A percentile compares a stretch with the other conserved stretches of the same genome.
These are phyloP conservation scores for Eupithecia tripunctaria DNA, from an alignment of 2,888 invertebrate genomes.

Conservation along the genomic window DNA sequence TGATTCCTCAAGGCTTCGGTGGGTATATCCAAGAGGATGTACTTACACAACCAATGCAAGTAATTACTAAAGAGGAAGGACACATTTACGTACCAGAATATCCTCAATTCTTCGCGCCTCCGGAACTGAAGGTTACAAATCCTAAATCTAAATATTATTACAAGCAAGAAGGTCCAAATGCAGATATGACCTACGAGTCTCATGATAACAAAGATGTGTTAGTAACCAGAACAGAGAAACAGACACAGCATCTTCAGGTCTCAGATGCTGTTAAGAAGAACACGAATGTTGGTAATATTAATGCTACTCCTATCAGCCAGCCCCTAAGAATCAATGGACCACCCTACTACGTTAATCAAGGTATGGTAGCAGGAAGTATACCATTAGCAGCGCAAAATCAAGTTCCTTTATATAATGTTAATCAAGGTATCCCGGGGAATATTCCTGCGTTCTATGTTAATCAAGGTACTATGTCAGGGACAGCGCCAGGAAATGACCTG, in stretches of 20 bases:
- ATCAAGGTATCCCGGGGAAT: neutral
- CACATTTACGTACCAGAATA: slow-evolving; percentile 23
- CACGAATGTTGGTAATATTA: slow-evolving; percentile 26
- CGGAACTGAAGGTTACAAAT: slow-evolving; percentile 28
- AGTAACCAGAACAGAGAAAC: slow-evolving; percentile 47
- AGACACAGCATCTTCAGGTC: slow-evolving; percentile 48
- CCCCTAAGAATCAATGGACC: slow-evolving; percentile 20
- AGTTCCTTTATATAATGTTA: neutral
- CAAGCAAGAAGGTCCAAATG: slow-evolving; percentile 49
- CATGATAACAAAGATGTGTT: slow-evolving; percentile 47
- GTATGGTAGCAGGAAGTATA: slow-evolving; percentile 8
- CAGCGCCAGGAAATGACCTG: neutral
- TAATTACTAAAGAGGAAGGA: slow-evolving; percentile 22
- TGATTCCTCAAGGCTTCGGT: slow-evolving; percentile 25
- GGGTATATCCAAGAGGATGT: slow-evolving; percentile 15
- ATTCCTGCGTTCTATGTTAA: neutral
- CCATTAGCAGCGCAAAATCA: slow-evolving; percentile 5
- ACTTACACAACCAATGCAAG: slow-evolving; percentile 5
- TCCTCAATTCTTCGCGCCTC: slow-evolving; percentile 27
- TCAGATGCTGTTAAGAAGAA: slow-evolving; percentile 39
- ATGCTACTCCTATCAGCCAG: slow-evolving; percentile 1
- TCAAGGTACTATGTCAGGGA: neutral
- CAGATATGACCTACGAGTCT: slow-evolving; percentile 49
- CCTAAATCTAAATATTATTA: slow-evolving; percentile 51
- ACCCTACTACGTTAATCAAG: slow-evolving; percentile 20